Base-by-base conservation (phyloP, 2,888 invertebrate genomes). In the Hybos culiciformis region DNA sequence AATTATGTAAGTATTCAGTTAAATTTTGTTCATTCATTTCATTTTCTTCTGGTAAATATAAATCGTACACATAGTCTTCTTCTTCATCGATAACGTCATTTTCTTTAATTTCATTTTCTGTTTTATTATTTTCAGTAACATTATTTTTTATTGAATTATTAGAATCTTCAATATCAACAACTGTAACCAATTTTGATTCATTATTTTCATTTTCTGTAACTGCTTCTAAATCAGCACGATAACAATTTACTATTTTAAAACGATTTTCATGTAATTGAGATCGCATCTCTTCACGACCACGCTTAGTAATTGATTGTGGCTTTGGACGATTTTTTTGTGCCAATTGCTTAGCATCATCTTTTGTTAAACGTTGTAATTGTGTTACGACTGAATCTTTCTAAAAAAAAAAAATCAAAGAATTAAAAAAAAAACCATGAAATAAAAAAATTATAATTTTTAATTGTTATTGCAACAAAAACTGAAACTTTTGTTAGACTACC, bases 221-320 rank as follows among this genome's bases (percentile, higher is more conserved):
- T 4, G 55, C 53, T 3, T 50, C 46, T 29, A 63, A 56, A 17
- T 62, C 51, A 11, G 74, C 70, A 26, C 78, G 70, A 46, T 69
- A 66, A 47, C 68, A 72, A 54, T 74, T 77, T 0, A 78, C 70
- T 12, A 78, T 69, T 63, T 73, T 74, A 48, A 71, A 77, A 20
- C 77, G 69, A 54, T 62, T 73, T 39, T 70, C 70, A 45, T 67
- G 67, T 0, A 72, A 66, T 6, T 60, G 55, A 47, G 68, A 59
- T 50, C 69, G 67, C 15, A 62, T 62, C 54, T 69, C 63, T 19
- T 66, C 54, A 3, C 73, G 63, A 19, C 63, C 52, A 53, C 71
- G 73, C 4, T 64, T 62, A 2, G 59, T 59, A 11, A 71, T 53
- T 50, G 71, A 66, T 4, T 61, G 58, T 3, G 67, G 61, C 33